Conservation (phyloP, 2,113 vertebrate genomes). For the Balaenoptera acutorostrata region DNA sequence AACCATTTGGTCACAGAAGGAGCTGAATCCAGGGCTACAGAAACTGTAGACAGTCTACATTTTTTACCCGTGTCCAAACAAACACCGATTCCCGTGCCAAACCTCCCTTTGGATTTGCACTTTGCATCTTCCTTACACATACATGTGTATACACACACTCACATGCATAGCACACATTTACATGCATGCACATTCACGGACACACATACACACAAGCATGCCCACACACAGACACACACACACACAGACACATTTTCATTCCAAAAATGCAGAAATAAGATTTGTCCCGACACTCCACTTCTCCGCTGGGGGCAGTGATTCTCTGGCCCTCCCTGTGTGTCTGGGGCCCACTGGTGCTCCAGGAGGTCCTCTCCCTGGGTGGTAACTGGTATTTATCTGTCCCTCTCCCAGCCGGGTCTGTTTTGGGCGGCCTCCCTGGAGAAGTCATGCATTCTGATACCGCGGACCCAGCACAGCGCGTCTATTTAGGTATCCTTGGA, state of each 20-base stretch:
- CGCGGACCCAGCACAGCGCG: accelerated
- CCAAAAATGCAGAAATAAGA: background rate
- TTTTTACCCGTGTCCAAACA: background rate
- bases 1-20: background rate
- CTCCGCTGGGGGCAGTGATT: accelerated
- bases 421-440: background rate
- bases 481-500: background rate
- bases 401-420: background rate
- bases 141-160: background rate
- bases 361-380: accelerated
- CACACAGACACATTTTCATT: background rate
- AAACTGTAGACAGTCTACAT: background rate
- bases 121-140: background rate
- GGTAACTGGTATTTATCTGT: background rate
- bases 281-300: background rate
- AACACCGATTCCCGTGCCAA: accelerated
- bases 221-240: background rate
- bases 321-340: background rate
- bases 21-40: background rate
- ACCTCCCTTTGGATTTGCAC: accelerated
- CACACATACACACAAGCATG: no score
- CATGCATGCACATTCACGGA: accelerated
- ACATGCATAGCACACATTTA: background rate
- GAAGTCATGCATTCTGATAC: background rate
- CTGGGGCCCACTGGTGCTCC: accelerated